Evolutionary conservation across 2,797 vertebrate species (phyloP).

Genomic region (Rhabdophis nuchalis): DNA sequence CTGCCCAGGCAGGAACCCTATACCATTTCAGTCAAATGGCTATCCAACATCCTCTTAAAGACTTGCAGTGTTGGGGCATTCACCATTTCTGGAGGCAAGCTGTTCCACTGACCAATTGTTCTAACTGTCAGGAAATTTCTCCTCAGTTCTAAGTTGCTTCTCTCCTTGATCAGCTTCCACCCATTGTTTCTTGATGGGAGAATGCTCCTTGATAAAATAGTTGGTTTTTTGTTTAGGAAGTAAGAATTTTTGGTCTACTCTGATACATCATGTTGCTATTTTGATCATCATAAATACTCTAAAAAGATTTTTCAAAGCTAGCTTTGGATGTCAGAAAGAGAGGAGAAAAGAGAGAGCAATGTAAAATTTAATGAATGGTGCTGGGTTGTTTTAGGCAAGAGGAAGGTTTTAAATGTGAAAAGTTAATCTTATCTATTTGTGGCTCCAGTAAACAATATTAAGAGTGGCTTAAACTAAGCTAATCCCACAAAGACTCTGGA

Average conservation of each 20-base stretch:
- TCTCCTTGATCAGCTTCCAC: no score
- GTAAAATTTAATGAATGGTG: not conserved
- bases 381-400: not conserved
- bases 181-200: no score
- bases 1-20: no score
- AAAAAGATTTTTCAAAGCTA: not conserved
- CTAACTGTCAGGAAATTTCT: no score
- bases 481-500: slow-evolving; percentile 48
- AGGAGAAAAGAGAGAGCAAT: not conserved
- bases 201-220: not conserved
- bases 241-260: not conserved
- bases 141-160: no score
- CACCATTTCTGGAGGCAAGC: no score
- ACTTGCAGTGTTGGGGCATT: no score
- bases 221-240: not conserved
- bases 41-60: no score
- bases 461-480: slow-evolving; percentile 49
- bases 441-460: slow-evolving; percentile 10
- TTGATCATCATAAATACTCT: not conserved
- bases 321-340: not conserved
- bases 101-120: no score
- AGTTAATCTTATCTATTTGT: slow-evolving; percentile 51
- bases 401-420: not conserved
- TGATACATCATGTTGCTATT: not conserved
- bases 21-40: no score